Base-by-base conservation (phyloP, 2,113 vertebrate species). In the Rhabdomys dilectus region DNA sequence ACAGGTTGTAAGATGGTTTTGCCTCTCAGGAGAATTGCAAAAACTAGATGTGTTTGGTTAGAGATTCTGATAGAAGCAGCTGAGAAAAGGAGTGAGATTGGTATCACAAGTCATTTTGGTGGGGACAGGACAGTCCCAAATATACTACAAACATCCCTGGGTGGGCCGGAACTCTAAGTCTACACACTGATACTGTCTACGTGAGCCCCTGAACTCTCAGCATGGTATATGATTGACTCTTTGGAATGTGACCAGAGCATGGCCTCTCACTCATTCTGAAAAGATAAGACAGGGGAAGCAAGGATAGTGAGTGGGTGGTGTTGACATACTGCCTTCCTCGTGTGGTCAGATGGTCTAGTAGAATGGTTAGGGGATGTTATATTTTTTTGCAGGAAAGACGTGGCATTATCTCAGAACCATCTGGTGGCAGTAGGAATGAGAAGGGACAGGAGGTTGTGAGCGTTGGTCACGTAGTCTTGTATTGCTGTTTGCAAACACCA, bases 391-490 rank as follows among this genome's bases (percentile, higher is more conserved):
- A 97, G 96, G 97, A 98, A 97, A 97, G 94, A 97, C 75, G 0
- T 87, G 82, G 93, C 77, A 93, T 98, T 98, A 98, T 97, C 97
- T 96, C 77, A 88, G 96, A 87, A 77, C 97, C 97, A 97, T 97
- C 97, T 98, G 97, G 96, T 91, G 48, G 94, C 87, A 94, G 96
- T 84, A 8, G 60, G 89, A 95, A 96, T 0, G 9, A 82, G 82
- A 70, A 88, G 68, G 80, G 96, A 60, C 92, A 94, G 94, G 88
- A 95, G 96, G 70, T 77, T 92, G 64, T 78, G 91, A 85, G 93
- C 91, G 0, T 19, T 94, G 92, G 97, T 97, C 97, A 97, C 95
- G 96, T 98, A 98, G 97, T 93, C 91, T 66, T 36, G 45, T 81
- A 84, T 93, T 88, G 48, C 94, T 96, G 87, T 95, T 95, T 97